Evolutionary conservation across 2,888 invertebrate species (phyloP).

Genomic region (Agrotis segetum): DNA sequence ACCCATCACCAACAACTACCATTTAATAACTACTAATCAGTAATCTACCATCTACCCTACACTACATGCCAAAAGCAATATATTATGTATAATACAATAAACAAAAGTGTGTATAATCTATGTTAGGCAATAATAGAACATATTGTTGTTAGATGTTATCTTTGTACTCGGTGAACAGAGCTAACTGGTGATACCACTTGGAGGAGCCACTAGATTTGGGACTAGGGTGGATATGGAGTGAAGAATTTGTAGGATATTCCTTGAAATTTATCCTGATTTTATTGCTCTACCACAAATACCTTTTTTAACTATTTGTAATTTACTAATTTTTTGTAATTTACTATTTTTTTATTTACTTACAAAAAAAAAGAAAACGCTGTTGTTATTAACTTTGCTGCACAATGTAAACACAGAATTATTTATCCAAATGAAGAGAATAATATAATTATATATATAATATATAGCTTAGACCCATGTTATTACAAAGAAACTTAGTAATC

Average conservation of each 20-base stretch:
- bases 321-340: too few species aligned
- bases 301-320: too few species aligned
- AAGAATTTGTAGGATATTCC: slow-evolving; percentile 30
- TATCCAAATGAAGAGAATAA: too few species aligned
- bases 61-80: slow-evolving; percentile 74
- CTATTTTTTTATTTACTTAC: too few species aligned
- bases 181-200: slow-evolving; percentile 77
- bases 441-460: too few species aligned
- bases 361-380: too few species aligned
- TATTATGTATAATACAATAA: slow-evolving; percentile 79
- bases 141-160: slow-evolving; percentile 87
- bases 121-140: slow-evolving; percentile 75
- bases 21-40: slow-evolving; percentile 10
- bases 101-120: slow-evolving; percentile 71
- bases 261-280: too few species aligned
- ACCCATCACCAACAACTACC: background rate
- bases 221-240: slow-evolving; percentile 63
- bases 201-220: slow-evolving; percentile 72
- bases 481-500: too few species aligned
- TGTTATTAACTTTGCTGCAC: too few species aligned
- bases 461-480: too few species aligned
- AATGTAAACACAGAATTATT: too few species aligned
- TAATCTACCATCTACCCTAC: slow-evolving; percentile 62
- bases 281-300: too few species aligned
- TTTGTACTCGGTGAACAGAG: slow-evolving; percentile 83